Evolutionary conservation across 1,140 invertebrate species (phyloP), one percentile per base, ranked within the genome.

Genomic region (Antheraea pernyi): DNA sequence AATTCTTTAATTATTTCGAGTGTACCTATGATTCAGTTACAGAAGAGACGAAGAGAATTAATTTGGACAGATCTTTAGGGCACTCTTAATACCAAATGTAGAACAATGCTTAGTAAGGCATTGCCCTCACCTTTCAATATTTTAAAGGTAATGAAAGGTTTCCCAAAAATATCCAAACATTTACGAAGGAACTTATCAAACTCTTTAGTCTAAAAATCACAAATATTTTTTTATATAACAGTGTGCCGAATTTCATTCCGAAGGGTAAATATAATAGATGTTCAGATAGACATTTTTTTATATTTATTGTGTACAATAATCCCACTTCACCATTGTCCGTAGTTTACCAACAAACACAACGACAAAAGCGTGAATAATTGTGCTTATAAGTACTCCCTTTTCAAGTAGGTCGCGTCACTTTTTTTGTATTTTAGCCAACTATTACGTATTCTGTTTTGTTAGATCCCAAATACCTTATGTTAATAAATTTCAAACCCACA

Each of bases 291-390:
- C 16, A 16, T 53, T 53, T 53, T 16, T 53, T 42, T 60, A 2
- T 59, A 7, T 63, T 42, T 53, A 71, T 77, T 77, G 77, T 7
- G 37, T 76, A 85, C 81, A 80, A 82, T 77, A 69, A 73, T 16
- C 9, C 39, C 39, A 83, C 84, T 85, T 81, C 75, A 69, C 58
- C 70, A 78, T 82, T 84, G 81, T 85, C 60, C 76, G 70, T 73
- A 85, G 82, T 86, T 86, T 88, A 83, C 84, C 81, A 88, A 85
- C 84, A 86, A 74, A 81, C 77, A 68, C 69, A 64, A 36, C 62
- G 77, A 79, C 75, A 82, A 76, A 77, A 70, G 30, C 79, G 79
- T 85, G 82, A 88, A 86, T 88, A 88, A 86, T 86, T 81, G 72
- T 78, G 79, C 71, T 67, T 70, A 59, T 79, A 79, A 79, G 71